Evolutionary conservation across 2,888 invertebrate genomes (phyloP), one percentile per base, ranked within the genome.

Genomic region (Plebejus melissa): DNA sequence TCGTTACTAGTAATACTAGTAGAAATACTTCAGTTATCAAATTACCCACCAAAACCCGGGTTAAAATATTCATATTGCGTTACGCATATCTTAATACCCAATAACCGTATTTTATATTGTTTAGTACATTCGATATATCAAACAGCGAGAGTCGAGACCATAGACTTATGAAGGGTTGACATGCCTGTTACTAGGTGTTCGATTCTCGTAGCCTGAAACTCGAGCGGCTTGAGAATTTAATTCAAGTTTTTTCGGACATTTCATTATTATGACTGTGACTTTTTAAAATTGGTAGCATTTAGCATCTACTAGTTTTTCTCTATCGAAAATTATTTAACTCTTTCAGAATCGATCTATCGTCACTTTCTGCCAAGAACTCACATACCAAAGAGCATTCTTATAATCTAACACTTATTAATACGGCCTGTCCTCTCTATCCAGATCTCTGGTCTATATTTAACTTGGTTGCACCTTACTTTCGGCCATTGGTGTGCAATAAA

Each of bases 11-110:
- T 36, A 65, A 36, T 36, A 65, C 65, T 5, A 65, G 65, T 65
- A 16, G 32, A 65, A 65, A 65, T 65, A 65, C 65, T 36, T 65
- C 1, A 16, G 65, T 65, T 65, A 65, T 65, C 70, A 70, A 70
- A 70, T 70, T 70, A 70, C 65, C 13, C 65, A 70, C 70, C 70
- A 22, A 41, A 50, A 72, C 32, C 54, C 72, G 16, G 54, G 4
- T 50, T 72, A 54, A 72, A 54, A 72, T 72, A 54, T 72, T 72
- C 72, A 72, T 65, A 65, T 72, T 50, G 70, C 72, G 32, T 71
- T 28, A 69, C 16, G 72, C 72, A 72, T 72, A 72, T 72, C 72
- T 50, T 72, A 72, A 72, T 72, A 50, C 7, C 28, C 72, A 50
- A 72, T 50, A 32, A 28, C 50, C 72, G 50, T 72, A 72, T 72